Evolutionary conservation across 2,888 invertebrate genomes (phyloP), one percentile per base, ranked within the genome.

Genomic region (Aspidiotus rigidus): DNA sequence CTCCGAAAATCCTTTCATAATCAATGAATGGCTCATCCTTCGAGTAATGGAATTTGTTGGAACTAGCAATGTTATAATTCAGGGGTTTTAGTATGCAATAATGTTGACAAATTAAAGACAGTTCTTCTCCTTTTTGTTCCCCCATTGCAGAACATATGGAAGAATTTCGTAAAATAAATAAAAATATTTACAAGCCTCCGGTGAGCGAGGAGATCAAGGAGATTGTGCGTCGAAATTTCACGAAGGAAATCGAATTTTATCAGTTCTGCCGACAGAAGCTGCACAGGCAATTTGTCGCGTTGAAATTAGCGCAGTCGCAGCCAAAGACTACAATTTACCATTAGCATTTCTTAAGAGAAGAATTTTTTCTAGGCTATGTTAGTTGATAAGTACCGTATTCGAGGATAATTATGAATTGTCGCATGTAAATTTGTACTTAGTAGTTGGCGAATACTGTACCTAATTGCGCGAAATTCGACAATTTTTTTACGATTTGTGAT

Each of bases 181-280:
- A 86, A 73, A 93, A 93, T 79, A 84, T 86, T 64, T 93, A 91
- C 80, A 93, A 93, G 76, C 92, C 92, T 0, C 88, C 89, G 0
- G 91, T 93, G 5, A 87, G 88, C 62, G 90, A 93, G 75, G 86
- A 87, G 74, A 86, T 93, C 3, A 93, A 92, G 77, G 86, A 91
- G 62, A 85, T 93, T 64, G 90, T 93, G 7, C 82, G 91, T 73
- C 84, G 83, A 54, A 93, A 93, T 79, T 92, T 93, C 77, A 92
- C 92, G 0, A 83, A 88, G 69, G 93, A 93, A 80, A 90, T 93
- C 11, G 93, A 93, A 76, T 92, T 93, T 79, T 93, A 93, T 78
- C 88, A 93, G 76, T 93, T 93, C 77, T 92, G 92, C 77, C 86
- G 86, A 74, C 92, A 93, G 77, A 81, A 93, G 75, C 81, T 93